These are phyloP conservation scores for Ochotona curzoniae DNA, from an alignment of 2,113 vertebrate genomes.

Conservation along the genomic window DNA sequence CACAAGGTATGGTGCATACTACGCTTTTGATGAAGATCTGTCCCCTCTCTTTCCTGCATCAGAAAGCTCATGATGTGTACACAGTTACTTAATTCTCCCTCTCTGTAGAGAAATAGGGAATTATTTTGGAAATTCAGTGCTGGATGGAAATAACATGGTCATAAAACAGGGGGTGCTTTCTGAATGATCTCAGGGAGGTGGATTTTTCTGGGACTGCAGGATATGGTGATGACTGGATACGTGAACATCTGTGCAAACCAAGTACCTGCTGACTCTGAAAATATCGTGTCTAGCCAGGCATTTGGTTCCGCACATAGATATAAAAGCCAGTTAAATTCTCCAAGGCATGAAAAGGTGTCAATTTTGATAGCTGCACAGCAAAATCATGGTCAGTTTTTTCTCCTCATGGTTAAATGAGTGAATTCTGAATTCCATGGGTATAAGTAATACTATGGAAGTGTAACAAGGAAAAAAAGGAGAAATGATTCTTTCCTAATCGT, in stretches of 20 bases:
- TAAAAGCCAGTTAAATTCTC: not conserved
- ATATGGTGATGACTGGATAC: not conserved
- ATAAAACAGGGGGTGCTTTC: not conserved
- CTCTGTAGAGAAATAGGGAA: conserved; percentile 21
- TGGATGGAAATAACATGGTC: not conserved
- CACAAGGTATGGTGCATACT: not conserved
- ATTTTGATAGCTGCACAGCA: not conserved
- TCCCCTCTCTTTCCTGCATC: not conserved
- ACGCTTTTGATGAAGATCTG: not conserved
- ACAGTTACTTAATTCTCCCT: not conserved
- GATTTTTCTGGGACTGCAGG: not conserved
- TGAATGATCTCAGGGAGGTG: conserved; percentile 6
- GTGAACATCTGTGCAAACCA: not conserved
- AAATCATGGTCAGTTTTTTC: conserved; percentile 3
- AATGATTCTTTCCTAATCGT: not conserved
- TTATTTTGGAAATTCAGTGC: conserved; percentile 12
- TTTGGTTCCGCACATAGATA: not conserved
- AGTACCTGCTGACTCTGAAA: not conserved
- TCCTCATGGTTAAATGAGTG: not conserved
- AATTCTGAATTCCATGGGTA: not conserved
- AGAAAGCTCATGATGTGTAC: not conserved
- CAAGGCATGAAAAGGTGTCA: not conserved
- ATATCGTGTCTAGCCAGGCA: too few species aligned
- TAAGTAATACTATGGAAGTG: not conserved
- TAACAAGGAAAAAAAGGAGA: not conserved